A percentile compares a stretch with the other conserved stretches of the same genome.
phyloP scores from a whole-genome alignment of 2,113 vertebrate species.

The Turdus rufiventris region DNA sequence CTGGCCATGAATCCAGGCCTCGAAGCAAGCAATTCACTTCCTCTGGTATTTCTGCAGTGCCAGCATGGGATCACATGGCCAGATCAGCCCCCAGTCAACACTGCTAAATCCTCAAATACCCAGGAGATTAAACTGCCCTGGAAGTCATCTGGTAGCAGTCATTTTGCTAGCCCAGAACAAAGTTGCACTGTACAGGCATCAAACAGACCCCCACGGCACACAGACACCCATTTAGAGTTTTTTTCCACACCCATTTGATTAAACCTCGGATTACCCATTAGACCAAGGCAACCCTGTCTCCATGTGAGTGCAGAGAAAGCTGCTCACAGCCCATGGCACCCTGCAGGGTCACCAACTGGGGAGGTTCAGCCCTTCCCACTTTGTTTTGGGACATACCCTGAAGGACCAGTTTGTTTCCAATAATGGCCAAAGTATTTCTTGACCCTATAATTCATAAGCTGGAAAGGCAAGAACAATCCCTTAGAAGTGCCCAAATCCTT shows the following conservation, averaged over 20 bases:
- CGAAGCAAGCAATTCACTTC: background rate
- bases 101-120: slow-evolving; percentile 1
- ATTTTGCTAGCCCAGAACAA: background rate
- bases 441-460: background rate
- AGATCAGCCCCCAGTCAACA: background rate
- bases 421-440: background rate
- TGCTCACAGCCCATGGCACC: background rate
- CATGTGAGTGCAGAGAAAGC: background rate
- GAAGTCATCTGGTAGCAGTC: slow-evolving; percentile 28
- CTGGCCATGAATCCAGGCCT: background rate
- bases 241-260: background rate
- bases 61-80: slow-evolving; percentile 17
- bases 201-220: background rate
- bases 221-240: background rate
- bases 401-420: background rate
- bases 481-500: background rate
- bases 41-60: background rate
- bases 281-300: background rate
- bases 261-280: background rate
- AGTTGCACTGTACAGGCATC: background rate
- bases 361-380: background rate
- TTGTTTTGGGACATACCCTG: background rate
- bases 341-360: background rate
- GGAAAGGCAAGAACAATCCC: background rate
- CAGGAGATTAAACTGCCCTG: slow-evolving; percentile 27